Conservation (phyloP, 2,113 vertebrate genomes). For the Zosterops hypoxanthus region DNA sequence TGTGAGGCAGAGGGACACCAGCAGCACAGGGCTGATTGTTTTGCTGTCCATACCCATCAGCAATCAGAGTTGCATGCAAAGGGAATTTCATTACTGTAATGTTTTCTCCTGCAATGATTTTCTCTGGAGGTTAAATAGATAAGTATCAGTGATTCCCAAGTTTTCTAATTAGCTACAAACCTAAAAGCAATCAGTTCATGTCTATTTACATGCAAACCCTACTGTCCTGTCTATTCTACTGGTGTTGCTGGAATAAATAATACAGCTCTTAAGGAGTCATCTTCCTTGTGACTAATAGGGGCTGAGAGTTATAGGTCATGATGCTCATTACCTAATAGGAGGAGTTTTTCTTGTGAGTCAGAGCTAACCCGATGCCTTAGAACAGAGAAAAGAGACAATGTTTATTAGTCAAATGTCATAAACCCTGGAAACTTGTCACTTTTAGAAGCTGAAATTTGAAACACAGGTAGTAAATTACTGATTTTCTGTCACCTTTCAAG, state of each 20-base stretch:
- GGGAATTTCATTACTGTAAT: neutral
- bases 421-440: neutral
- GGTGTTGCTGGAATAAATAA: neutral
- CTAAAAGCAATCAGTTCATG: neutral
- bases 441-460: neutral
- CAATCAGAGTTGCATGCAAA: neutral
- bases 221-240: neutral
- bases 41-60: neutral
- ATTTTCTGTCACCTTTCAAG: neutral
- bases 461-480: neutral
- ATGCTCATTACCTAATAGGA: neutral
- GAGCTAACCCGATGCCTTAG: neutral
- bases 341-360: neutral
- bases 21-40: neutral
- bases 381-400: neutral
- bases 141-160: neutral
- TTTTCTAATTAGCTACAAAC: neutral
- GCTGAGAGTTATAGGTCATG: neutral
- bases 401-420: neutral
- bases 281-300: neutral
- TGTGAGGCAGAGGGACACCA: neutral
- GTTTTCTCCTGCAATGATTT: neutral
- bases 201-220: neutral
- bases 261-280: neutral
- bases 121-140: neutral